Evolutionary conservation across 2,113 vertebrate genomes (phyloP), one percentile per base, ranked within the genome.

Genomic region (Amphiprion percula): DNA sequence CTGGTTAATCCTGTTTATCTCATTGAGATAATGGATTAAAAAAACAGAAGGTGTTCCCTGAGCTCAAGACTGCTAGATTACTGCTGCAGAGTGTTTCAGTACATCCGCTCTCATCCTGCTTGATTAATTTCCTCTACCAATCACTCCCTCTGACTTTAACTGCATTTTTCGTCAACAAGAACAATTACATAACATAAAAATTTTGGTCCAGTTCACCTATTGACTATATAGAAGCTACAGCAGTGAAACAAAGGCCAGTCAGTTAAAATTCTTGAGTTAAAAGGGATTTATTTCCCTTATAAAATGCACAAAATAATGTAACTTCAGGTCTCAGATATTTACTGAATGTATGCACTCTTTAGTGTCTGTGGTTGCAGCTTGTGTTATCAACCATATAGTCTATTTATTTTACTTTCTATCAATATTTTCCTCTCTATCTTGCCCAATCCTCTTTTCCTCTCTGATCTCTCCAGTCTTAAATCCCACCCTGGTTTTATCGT

Each of bases 1-100:
- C 50, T 39, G 17, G 44, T 64, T 86, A 75, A 87, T 86, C 74
- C 77, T n/a, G 21, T 83, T 86, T 12, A 81, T 83, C 70, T 87
- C 49, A 78, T 87, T 77, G 84, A 65, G 63, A 47, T 75, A 80
- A 68, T 68, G 74, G 81, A 74, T 83, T 87, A 60, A 68, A 77
- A 17, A 72, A 74, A 37, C 53, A 66, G 66, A 85, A 33, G 79
- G 70, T 77, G 64, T 72, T 74, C 19, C 28, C 49, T 61, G 33
- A 55, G 59, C 41, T 65, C 17, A 46, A 39, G 66, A 55, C 55
- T 24, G 37, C 21, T 58, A 46, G 60, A 80, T 76, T 66, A 73
- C 60, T 39, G 74, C 44, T 63, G n/a, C 12, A 56, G n/a, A 46
- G 33, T 37, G 26, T 62, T 21, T 68, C 24, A 17, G 37, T 53